Evolutionary conservation across 2,113 vertebrate genomes (phyloP), one percentile per base, ranked within the genome.

Genomic region (Edolisoma coerulescens): DNA sequence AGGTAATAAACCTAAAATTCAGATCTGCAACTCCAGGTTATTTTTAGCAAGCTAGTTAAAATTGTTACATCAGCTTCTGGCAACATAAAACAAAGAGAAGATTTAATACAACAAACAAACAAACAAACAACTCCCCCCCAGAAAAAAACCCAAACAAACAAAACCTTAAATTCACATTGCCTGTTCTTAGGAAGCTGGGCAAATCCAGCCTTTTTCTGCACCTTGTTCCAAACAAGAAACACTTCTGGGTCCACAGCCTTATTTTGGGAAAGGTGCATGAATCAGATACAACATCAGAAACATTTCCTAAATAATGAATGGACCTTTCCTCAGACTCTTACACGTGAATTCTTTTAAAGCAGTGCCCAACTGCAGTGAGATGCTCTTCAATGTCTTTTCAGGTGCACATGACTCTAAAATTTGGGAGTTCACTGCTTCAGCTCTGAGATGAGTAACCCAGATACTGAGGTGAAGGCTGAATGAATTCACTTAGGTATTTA

Each of bases 41-140:
- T 91, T 95, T 95, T 89, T 94, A 89, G 80, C 86, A 63, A 80
- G 30, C 7, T 24, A 45, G 28, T 73, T 83, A 64, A 50, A 94
- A 89, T 41, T 70, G 59, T 63, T 67, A 35, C 54, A 54, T 47
- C 59, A 67, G 53, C 68, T 89, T 54, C 39, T 73, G 67, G 30
- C 52, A 78, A 39, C 27, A 75, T 21, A 42, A 92, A 84, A 30
- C 8, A 59, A 70, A 53, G 42, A n/a, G 30, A 28, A 8, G 6
- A 74, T 61, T 61, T n/a, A 59, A 47, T 19, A 33, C 56, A 73
- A 42, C 18, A 44, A 71, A 50, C 21, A 54, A 53, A 32, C 19
- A 53, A 19, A 20, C 19, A 52, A 17, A 11, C 28, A 54, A n/a
- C 3, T 4, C 9, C 11, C 32, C 8, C 5, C 16, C 3, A 3